phyloP scores from a whole-genome alignment of 2,113 vertebrate species.

The Egretta garzetta region DNA sequence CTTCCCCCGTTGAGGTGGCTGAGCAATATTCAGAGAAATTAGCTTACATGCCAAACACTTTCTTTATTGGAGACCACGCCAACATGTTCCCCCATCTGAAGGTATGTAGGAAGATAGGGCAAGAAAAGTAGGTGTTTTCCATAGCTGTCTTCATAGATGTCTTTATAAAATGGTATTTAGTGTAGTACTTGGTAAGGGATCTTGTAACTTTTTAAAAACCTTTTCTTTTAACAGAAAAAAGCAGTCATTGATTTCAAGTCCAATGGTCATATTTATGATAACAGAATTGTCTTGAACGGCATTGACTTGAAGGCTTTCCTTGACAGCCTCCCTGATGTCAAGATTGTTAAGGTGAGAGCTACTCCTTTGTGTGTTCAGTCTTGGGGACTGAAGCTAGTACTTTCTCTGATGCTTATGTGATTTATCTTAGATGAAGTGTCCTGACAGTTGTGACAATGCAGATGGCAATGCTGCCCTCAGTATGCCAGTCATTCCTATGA shows the following conservation, averaged over 20 bases:
- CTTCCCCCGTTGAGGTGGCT: conserved; percentile 91
- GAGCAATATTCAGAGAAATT: conserved; percentile 98
- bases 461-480: conserved; percentile 90
- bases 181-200: not conserved
- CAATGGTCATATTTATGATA: conserved; percentile 99
- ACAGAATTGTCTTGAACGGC: conserved; percentile 96
- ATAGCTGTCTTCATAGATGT: not conserved
- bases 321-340: conserved; percentile 96
- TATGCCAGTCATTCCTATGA: conserved; percentile 99
- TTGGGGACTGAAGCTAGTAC: not conserved
- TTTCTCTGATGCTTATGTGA: not conserved
- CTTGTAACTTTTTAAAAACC: not conserved
- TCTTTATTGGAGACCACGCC: conserved; percentile 98
- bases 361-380: not conserved
- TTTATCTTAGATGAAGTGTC: conserved; percentile 88
- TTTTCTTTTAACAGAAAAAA: conserved; percentile 86
- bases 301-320: conserved; percentile 98
- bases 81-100: conserved; percentile 99
- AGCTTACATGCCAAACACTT: conserved; percentile 97
- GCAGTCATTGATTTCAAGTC: conserved; percentile 99
- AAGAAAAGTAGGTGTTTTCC: not conserved
- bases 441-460: conserved; percentile 86
- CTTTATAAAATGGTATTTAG: not conserved
- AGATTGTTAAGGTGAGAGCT: conserved; percentile 92
- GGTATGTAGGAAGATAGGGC: conserved; percentile 67